Conservation (phyloP, 2,113 vertebrate genomes). For the Bothrops jararaca region DNA sequence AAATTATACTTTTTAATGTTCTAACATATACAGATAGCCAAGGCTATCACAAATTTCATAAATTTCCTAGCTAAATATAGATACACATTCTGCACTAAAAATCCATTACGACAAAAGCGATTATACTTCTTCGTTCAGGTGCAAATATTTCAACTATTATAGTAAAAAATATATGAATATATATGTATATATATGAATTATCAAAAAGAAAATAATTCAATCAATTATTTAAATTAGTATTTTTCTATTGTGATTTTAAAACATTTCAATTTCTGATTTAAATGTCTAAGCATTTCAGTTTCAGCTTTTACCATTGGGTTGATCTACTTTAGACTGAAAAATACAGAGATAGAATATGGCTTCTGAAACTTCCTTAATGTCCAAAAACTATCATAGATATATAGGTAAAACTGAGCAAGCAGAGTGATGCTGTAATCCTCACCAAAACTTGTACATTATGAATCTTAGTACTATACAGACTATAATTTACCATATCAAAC, state of each 20-base stretch:
- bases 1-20: background rate
- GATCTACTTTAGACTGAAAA: background rate
- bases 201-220: background rate
- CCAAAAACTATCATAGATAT: background rate
- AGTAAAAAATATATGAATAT: background rate
- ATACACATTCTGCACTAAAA: background rate
- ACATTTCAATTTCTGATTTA: background rate
- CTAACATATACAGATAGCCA: background rate
- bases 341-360: background rate
- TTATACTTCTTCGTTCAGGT: background rate
- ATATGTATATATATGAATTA: background rate
- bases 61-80: background rate
- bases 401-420: background rate
- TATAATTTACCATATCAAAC: background rate
- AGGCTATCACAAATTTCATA: background rate
- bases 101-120: background rate
- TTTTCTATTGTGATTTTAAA: background rate
- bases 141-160: background rate
- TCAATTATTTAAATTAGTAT: background rate
- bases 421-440: background rate
- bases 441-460: background rate
- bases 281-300: background rate
- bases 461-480: background rate
- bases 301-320: background rate
- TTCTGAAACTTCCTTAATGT: background rate